phyloP scores from a whole-genome alignment of 2,113 vertebrate genomes.

The Thunnus maccoyii region DNA sequence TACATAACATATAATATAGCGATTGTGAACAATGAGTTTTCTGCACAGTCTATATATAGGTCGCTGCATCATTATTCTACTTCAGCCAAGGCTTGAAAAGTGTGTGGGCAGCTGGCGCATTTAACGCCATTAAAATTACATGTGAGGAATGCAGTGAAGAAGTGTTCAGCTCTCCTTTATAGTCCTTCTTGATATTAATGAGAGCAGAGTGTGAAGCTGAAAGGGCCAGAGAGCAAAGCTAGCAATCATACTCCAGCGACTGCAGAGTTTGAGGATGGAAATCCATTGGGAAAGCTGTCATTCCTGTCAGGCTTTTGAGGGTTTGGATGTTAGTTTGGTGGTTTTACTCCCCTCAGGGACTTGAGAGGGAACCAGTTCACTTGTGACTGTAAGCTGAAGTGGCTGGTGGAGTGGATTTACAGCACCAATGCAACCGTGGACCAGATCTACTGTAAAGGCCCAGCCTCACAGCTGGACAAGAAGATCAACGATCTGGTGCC shows the following conservation, averaged over 20 bases:
- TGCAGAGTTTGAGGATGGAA: slow-evolving; percentile 12
- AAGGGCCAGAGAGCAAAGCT: slow-evolving; percentile 22
- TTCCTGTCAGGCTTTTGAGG: not conserved
- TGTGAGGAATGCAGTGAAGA: slow-evolving; percentile 25
- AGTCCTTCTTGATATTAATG: slow-evolving; percentile 39
- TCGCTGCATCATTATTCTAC: slow-evolving; percentile 58
- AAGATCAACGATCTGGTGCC: slow-evolving; percentile 93
- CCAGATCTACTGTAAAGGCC: slow-evolving; percentile 94
- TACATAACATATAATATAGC: slow-evolving; percentile 2
- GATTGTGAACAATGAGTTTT: slow-evolving; percentile 36
- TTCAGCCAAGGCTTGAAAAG: slow-evolving; percentile 65
- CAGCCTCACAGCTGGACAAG: slow-evolving; percentile 90
- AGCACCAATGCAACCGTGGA: slow-evolving; percentile 98
- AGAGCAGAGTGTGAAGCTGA: slow-evolving; percentile 27
- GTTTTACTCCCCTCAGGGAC: slow-evolving; percentile 85
- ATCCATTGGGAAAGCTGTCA: not conserved
- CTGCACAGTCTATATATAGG: slow-evolving; percentile 64
- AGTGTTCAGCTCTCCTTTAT: slow-evolving; percentile 19
- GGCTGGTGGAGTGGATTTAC: slow-evolving; percentile 97
- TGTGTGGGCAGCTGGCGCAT: slow-evolving; percentile 71
- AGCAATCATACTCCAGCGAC: not conserved
- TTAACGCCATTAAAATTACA: slow-evolving; percentile 76
- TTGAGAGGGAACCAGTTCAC: slow-evolving; percentile 95
- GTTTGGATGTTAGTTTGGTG: slow-evolving; percentile 3
- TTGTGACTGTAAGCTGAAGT: slow-evolving; percentile 98